These are phyloP conservation scores for Exephanes ischioxanthus DNA, from an alignment of 2,888 invertebrate species.

Conservation along the genomic window DNA sequence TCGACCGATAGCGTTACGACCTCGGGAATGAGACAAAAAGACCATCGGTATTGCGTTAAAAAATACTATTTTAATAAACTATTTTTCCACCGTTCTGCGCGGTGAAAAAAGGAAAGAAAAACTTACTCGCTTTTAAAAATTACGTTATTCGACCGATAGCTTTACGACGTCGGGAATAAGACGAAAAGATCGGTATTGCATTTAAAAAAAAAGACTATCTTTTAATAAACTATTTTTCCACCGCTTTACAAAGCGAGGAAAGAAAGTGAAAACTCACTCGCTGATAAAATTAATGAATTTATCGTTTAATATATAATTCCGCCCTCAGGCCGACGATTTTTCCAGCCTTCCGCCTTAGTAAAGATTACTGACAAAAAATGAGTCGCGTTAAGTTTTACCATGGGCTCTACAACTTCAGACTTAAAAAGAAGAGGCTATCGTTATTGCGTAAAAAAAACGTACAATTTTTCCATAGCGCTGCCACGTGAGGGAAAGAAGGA, in stretches of 20 bases:
- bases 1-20: too few relatives aligned
- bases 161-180: not conserved
- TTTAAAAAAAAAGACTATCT: not conserved
- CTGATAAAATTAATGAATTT: constrained; percentile 1
- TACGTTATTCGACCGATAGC: not conserved
- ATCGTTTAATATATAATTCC: not conserved
- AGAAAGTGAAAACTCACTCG: not conserved
- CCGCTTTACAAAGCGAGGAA: not conserved
- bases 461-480: not conserved
- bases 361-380: not conserved
- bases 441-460: too few relatives aligned
- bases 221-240: not conserved
- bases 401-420: not conserved
- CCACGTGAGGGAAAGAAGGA: not conserved
- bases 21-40: not conserved
- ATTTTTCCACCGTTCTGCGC: not conserved
- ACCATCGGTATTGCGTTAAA: not conserved
- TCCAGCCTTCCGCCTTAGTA: not conserved
- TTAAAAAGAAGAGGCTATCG: too few relatives aligned
- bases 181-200: not conserved
- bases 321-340: not conserved
- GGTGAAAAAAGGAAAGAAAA: not conserved
- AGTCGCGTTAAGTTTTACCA: not conserved
- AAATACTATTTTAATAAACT: too few relatives aligned
- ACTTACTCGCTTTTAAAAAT: not conserved